Evolutionary conservation across 2,113 vertebrate species (phyloP).

Genomic region (Phaethornis superciliosus): DNA sequence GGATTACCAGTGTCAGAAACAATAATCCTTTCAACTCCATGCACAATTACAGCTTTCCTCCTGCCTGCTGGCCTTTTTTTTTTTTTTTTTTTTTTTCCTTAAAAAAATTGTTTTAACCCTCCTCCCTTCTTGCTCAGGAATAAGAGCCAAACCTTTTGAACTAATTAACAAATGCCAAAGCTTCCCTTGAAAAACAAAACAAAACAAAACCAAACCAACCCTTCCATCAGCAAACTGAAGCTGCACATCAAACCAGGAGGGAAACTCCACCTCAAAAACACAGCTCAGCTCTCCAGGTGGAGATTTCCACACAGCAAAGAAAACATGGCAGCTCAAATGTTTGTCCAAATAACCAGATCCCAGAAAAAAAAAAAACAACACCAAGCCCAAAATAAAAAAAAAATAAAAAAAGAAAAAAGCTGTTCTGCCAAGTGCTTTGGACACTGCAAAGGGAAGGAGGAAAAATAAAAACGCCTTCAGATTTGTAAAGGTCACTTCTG

Average conservation of each 20-base stretch:
- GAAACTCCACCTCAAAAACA: neutral
- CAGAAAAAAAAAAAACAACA: neutral
- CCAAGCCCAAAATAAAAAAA: no score
- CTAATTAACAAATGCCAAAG: constrained; percentile 12
- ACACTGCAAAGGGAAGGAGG: neutral
- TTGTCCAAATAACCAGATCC: neutral
- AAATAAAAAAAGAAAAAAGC: neutral
- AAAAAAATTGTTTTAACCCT: neutral
- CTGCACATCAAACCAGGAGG: neutral
- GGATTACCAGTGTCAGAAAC: constrained; percentile 35
- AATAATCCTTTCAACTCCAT: constrained; percentile 5
- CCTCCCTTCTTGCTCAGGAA: neutral
- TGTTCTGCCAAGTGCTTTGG: neutral
- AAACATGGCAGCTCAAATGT: neutral
- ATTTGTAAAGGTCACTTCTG: constrained; percentile 5
- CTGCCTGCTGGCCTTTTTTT: constrained; percentile 24
- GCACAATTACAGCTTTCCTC: constrained; percentile 3
- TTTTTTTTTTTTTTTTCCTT: neutral
- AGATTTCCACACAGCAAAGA: neutral
- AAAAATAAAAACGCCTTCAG: neutral
- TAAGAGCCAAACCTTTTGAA: constrained; percentile 48
- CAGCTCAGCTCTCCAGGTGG: constrained; percentile 1
- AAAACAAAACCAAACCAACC: no score
- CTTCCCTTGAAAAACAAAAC: neutral
- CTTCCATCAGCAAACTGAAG: neutral